phyloP scores from a whole-genome alignment of 2,888 invertebrate genomes.

The Cheilosia urbana region DNA sequence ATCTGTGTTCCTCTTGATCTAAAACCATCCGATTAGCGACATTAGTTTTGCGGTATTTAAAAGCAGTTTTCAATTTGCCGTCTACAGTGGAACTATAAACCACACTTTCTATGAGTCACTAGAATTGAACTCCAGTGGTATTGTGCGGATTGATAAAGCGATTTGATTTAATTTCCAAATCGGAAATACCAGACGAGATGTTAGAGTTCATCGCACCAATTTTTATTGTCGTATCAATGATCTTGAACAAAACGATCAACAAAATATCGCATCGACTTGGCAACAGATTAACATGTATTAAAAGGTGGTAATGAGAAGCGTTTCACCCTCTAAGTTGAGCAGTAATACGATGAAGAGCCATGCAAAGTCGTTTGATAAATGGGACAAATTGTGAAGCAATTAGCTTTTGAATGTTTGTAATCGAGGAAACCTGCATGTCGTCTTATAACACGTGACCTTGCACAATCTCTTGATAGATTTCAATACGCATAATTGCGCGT shows the following conservation, averaged over 20 bases:
- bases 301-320: neutral
- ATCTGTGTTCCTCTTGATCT: too few relatives aligned
- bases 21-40: too few relatives aligned
- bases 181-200: neutral
- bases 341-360: neutral
- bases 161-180: neutral
- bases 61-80: neutral
- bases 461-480: neutral
- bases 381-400: neutral
- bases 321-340: neutral
- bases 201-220: neutral
- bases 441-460: too few relatives aligned
- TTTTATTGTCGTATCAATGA: neutral
- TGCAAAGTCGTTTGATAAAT: neutral
- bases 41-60: too few relatives aligned
- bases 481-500: neutral
- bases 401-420: neutral
- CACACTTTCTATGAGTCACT: neutral
- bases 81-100: neutral
- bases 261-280: neutral
- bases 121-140: neutral
- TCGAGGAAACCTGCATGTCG: neutral
- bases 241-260: neutral
- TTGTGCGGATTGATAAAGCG: neutral
- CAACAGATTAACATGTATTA: neutral